Conservation (phyloP, 2,888 invertebrate genomes). For the Ommatoiulus sabulosus region DNA sequence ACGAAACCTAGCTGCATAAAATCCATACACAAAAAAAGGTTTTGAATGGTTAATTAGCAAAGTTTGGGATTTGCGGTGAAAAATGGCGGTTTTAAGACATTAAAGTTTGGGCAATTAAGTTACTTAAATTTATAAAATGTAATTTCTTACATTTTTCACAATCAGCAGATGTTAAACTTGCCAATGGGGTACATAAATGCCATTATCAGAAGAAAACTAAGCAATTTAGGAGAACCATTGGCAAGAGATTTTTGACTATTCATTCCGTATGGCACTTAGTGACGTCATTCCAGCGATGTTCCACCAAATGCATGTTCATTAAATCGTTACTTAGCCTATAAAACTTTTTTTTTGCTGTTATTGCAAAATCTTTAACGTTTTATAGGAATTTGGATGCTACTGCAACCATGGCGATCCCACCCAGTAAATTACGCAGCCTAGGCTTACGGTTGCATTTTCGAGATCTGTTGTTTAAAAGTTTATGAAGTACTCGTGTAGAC, state of each 20-base stretch:
- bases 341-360: neutral
- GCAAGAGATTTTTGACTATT: neutral
- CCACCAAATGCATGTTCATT: neutral
- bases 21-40: too few relatives aligned
- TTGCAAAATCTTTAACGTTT: neutral
- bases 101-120: too few relatives aligned
- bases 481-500: neutral
- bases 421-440: neutral
- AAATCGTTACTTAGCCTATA: constrained; percentile 7
- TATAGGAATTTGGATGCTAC: neutral
- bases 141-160: too few relatives aligned
- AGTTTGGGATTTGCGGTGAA: too few relatives aligned
- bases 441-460: neutral
- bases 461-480: neutral
- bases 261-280: neutral
- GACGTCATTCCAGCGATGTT: neutral
- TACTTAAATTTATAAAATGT: too few relatives aligned
- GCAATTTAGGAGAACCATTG: neutral
- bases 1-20: too few relatives aligned
- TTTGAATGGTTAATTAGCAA: too few relatives aligned
- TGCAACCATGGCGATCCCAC: neutral
- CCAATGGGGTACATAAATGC: too few relatives aligned
- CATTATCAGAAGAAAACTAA: neutral
- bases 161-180: too few relatives aligned
- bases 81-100: too few relatives aligned